Conservation (phyloP, 2,797 vertebrate genomes). For the Parauchenoglanis ngamensis region DNA sequence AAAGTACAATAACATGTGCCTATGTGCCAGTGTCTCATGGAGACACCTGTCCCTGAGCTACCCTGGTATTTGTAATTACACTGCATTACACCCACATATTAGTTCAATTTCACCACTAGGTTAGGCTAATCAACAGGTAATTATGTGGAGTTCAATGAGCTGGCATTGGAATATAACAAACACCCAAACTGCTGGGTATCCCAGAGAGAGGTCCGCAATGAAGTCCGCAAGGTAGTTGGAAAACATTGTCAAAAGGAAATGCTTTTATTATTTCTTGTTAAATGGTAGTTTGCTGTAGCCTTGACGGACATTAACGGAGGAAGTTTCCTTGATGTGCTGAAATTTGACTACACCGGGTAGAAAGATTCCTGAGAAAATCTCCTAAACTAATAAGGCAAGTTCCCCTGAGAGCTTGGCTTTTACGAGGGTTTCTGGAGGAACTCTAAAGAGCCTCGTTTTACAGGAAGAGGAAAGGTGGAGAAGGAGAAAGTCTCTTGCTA, state of each 20-base stretch:
- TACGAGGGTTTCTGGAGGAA: neutral
- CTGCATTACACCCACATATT: neutral
- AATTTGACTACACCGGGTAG: neutral
- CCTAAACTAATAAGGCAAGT: neutral
- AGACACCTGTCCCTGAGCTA: neutral
- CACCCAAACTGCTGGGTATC: neutral
- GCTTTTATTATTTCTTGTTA: neutral
- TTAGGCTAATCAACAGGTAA: neutral
- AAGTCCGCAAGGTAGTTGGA: neutral
- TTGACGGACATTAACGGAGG: neutral
- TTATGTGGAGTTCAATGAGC: neutral
- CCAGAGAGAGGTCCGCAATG: neutral
- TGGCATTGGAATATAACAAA: neutral
- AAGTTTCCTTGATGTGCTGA: neutral
- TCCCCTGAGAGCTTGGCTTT: neutral
- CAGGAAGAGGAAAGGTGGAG: neutral
- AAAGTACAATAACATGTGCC: neutral
- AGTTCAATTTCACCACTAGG: too few species aligned
- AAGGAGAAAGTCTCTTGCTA: neutral
- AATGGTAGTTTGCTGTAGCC: neutral
- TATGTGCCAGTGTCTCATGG: neutral
- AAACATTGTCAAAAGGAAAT: neutral
- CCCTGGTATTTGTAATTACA: neutral
- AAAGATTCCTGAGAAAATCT: neutral
- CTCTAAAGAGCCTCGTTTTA: neutral